Conservation (phyloP, 1,140 invertebrate species). For the Latrodectus geometricus region DNA sequence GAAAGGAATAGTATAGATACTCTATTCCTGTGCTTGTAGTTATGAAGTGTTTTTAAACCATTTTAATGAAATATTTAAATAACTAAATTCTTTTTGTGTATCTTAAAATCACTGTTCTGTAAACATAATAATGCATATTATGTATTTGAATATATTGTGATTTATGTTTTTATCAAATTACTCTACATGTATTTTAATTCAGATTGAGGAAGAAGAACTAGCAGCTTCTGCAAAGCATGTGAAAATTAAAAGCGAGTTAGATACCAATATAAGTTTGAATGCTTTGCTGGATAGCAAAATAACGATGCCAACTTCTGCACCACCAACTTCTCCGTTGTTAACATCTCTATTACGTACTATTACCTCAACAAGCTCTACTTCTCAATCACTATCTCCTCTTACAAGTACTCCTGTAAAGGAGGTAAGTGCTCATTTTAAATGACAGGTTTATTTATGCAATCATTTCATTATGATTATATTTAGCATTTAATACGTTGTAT, state of each 20-base stretch:
- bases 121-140: too few species aligned
- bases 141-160: not conserved
- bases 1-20: too few species aligned
- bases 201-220: conserved; percentile 31
- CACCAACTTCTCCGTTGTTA: conserved; percentile 77
- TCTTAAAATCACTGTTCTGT: too few species aligned
- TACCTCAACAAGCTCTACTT: conserved; percentile 62
- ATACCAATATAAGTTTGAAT: conserved; percentile 15
- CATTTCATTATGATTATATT: too few species aligned
- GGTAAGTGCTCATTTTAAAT: conserved; percentile 64
- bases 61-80: too few species aligned
- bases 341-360: conserved; percentile 85
- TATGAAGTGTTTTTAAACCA: too few species aligned
- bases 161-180: conserved; percentile 54
- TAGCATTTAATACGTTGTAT: too few species aligned
- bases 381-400: conserved; percentile 12
- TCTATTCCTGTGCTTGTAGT: too few species aligned
- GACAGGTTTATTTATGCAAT: too few species aligned
- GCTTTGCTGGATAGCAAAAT: conserved; percentile 39
- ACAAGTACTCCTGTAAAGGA: conserved; percentile 66
- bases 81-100: too few species aligned
- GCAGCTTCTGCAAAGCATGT: not conserved
- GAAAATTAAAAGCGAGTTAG: conserved; percentile 7
- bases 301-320: conserved; percentile 59
- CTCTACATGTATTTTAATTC: not conserved